phyloP scores from a whole-genome alignment of 2,888 invertebrate genomes.

The Aporophyla lueneburgensis region DNA sequence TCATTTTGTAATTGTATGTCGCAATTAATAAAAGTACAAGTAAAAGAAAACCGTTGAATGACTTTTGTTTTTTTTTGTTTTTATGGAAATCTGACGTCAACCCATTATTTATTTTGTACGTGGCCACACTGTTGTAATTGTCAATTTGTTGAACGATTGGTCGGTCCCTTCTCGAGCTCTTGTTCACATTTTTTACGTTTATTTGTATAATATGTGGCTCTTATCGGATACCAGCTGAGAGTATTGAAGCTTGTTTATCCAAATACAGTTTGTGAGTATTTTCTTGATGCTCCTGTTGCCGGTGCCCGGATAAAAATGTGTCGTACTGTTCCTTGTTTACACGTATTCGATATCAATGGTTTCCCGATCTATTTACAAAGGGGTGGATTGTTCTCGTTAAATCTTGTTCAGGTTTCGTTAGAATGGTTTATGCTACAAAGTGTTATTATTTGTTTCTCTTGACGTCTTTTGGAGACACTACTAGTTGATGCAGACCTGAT shows the following conservation, averaged over 20 bases:
- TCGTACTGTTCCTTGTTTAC: constrained; percentile 84
- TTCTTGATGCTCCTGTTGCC: constrained; percentile 33
- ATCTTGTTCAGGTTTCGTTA: constrained; percentile 27
- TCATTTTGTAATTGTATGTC: neutral
- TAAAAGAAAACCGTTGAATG: constrained; percentile 13
- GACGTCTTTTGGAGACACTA: constrained; percentile 3
- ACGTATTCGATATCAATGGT: constrained; percentile 84
- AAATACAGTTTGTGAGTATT: constrained; percentile 81
- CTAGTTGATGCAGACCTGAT: constrained; percentile 33
- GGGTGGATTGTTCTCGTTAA: constrained; percentile 82
- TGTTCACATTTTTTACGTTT: constrained; percentile 81
- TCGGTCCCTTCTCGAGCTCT: constrained; percentile 79
- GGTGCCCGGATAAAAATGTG: constrained; percentile 67
- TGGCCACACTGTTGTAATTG: constrained; percentile 63
- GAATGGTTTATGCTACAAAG: constrained; percentile 14
- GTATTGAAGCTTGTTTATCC: constrained; percentile 73
- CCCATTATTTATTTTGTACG: constrained; percentile 26
- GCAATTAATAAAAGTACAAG: neutral
- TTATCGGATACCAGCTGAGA: constrained; percentile 78
- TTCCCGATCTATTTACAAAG: constrained; percentile 86
- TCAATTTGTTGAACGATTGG: constrained; percentile 79
- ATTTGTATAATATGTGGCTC: constrained; percentile 85
- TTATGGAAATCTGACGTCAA: constrained; percentile 49
- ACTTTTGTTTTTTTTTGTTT: constrained; percentile 43
- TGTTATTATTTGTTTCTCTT: constrained; percentile 26